Conservation (phyloP, 1,140 invertebrate genomes). For the Penaeus chinensis region DNA sequence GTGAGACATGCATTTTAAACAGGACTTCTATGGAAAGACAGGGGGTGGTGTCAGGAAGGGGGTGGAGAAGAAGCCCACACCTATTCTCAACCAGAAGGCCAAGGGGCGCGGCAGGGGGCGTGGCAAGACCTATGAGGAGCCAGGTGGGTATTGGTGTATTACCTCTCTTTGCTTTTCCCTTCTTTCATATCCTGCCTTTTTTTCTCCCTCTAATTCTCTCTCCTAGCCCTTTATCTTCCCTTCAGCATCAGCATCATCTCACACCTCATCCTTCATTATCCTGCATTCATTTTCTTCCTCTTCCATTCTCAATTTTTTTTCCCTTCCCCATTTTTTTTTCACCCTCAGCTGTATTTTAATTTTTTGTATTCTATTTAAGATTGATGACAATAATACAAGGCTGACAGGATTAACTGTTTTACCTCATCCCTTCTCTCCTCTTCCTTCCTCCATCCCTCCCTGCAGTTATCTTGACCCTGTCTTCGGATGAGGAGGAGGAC, state of each 20-base stretch:
- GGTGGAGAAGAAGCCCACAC: conserved; percentile 30
- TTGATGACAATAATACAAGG: too few species aligned
- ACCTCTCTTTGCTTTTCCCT: neutral
- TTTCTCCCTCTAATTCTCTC: too few species aligned
- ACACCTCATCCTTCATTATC: too few species aligned
- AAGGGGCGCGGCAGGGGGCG: conserved; percentile 38
- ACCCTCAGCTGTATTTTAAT: too few species aligned
- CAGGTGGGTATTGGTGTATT: conserved; percentile 21
- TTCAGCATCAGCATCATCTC: too few species aligned
- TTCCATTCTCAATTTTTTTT: too few species aligned
- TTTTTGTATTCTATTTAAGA: too few species aligned
- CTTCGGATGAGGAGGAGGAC: conserved; percentile 49
- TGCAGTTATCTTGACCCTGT: conserved; percentile 43
- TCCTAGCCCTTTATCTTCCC: too few species aligned
- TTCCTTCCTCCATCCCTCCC: neutral
- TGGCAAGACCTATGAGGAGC: conserved; percentile 44
- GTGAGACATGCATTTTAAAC: neutral
- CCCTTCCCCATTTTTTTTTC: too few species aligned
- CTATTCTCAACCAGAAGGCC: conserved; percentile 11
- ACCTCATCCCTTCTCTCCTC: neutral
- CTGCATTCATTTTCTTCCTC: too few species aligned
- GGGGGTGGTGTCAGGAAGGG: conserved; percentile 38
- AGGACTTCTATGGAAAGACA: conserved; percentile 59
- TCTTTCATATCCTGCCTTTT: neutral
- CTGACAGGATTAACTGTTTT: neutral